phyloP scores from a whole-genome alignment of 2,797 vertebrate genomes.

The Sebastes diaconus region DNA sequence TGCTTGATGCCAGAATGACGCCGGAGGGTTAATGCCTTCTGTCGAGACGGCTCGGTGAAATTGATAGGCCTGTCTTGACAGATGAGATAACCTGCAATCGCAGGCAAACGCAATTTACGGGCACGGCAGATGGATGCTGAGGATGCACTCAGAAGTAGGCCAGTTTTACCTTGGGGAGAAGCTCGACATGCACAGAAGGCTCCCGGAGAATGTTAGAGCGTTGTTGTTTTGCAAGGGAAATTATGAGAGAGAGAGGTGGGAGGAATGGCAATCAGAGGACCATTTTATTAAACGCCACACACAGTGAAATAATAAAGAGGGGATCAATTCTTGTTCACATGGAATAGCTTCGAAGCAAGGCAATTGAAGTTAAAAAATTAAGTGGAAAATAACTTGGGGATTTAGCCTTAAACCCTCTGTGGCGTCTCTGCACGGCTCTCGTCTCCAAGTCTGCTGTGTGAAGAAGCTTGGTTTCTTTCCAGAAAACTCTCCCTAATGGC shows the following conservation, averaged over 20 bases:
- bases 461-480: neutral
- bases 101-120: conserved; percentile 68
- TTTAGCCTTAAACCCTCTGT: conserved; percentile 21
- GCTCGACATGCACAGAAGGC: conserved; percentile 49
- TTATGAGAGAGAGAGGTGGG: conserved; percentile 28
- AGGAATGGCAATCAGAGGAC: conserved; percentile 4
- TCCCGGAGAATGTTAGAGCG: conserved; percentile 54
- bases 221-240: conserved; percentile 65
- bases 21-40: conserved; percentile 71
- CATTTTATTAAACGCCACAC: conserved; percentile 24
- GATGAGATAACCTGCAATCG: conserved; percentile 72
- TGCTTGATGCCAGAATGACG: conserved; percentile 49
- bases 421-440: neutral
- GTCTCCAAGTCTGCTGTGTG: neutral
- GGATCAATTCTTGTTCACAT: conserved; percentile 20
- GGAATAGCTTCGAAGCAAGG: conserved; percentile 13
- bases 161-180: conserved; percentile 72
- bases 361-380: conserved; percentile 31
- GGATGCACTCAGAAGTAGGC: conserved; percentile 73
- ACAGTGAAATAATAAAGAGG: conserved; percentile 24
- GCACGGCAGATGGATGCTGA: conserved; percentile 70
- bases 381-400: conserved; percentile 44
- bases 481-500: conserved; percentile 6
- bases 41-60: conserved; percentile 59
- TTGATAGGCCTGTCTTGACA: conserved; percentile 71